Base-by-base conservation (phyloP, 2,113 vertebrate species). In the Gavia stellata region DNA sequence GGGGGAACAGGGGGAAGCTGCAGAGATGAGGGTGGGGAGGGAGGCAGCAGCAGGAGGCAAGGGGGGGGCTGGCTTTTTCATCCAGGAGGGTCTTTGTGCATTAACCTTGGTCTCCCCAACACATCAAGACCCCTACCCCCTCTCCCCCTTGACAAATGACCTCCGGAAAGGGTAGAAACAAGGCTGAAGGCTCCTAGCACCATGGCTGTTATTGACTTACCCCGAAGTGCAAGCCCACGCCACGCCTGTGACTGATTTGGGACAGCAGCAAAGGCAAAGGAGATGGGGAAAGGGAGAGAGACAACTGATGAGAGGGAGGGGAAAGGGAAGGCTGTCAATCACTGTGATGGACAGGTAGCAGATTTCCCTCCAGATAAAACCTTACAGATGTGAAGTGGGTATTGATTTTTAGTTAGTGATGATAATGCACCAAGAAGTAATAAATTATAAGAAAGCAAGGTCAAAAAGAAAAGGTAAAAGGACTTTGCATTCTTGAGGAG, bases 331-430 rank as follows among this genome's bases (percentile, higher is more conserved):
- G 94, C 96, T 98, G 98, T 71, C 98, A 97, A n/a, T 98, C 96
- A 78, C 28, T 7, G 42, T 97, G 98, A 98, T 31, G 52, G 98
- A 97, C 98, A 97, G 96, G 75, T 38, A 58, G 42, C 95, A 97
- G 98, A 98, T 98, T 91, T 96, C 96, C 97, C 97, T 90, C 97
- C 97, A 97, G 98, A 98, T 98, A 98, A 98, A 98, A 34, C 97
- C 96, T 96, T 93, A 95, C 98, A 98, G 98, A 98, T 98, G 98
- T 97, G 97, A 78, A 97, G 96, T 68, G 94, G 63, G 85, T 94
- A 98, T 98, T 89, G 98, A 98, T 98, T 98, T 98, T 98, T 93
- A 79, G 98, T 98, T 98, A 97, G 98, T 42, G 93, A 97, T 88
- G 97, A 97, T 98, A 97, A 97, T 96, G 95, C 95, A 97, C 97